phyloP scores from a whole-genome alignment of 2,113 vertebrate species.

The Oryzias celebensis region DNA sequence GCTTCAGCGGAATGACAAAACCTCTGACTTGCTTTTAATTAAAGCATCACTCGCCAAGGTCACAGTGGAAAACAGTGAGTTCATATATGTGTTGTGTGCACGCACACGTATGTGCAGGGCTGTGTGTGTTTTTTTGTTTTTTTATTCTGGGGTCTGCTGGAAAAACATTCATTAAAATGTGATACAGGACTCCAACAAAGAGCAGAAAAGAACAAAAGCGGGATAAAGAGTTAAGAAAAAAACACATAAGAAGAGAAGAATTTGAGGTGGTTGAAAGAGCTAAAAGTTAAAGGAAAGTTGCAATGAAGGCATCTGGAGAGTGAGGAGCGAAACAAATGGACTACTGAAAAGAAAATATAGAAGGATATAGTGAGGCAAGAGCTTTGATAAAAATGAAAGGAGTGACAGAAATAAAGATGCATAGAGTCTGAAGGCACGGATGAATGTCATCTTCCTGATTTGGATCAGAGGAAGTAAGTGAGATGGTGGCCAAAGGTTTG shows the following conservation, averaged over 20 bases:
- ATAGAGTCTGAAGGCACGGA: constrained; percentile 29
- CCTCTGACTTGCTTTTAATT: constrained; percentile 52
- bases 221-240: background rate
- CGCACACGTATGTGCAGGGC: too few relatives aligned
- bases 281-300: background rate
- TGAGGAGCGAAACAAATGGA: background rate
- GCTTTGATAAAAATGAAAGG: background rate
- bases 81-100: background rate
- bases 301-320: background rate
- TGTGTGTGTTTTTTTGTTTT: constrained; percentile 10
- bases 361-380: background rate
- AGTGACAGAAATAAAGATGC: constrained; percentile 29
- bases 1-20: constrained; percentile 47
- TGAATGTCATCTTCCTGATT: constrained; percentile 10
- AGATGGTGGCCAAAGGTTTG: constrained; percentile 12
- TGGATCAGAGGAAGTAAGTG: constrained; percentile 40
- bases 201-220: constrained; percentile 36
- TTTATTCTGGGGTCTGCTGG: constrained; percentile 21
- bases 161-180: constrained; percentile 69
- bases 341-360: constrained; percentile 5
- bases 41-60: constrained; percentile 59
- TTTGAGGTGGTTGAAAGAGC: background rate
- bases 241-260: constrained; percentile 1
- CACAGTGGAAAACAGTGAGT: constrained; percentile 31
- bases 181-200: constrained; percentile 42